phyloP scores from a whole-genome alignment of 2,888 invertebrate species.

The Eupithecia subfuscata region DNA sequence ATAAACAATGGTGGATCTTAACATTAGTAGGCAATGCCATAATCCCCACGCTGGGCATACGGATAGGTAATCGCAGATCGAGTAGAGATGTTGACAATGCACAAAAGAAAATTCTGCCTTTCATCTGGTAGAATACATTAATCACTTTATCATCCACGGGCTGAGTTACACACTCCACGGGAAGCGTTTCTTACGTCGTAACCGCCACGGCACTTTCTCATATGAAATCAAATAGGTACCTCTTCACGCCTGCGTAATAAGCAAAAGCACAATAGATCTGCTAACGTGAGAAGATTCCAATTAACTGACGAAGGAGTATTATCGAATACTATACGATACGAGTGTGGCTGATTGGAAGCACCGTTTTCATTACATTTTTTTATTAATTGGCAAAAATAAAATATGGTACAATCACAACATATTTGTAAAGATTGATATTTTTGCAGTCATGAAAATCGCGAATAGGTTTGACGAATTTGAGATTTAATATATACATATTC shows the following conservation, averaged over 20 bases:
- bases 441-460: no score
- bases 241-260: slow-evolving; percentile 25
- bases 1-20: background rate
- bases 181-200: background rate
- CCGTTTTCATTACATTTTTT: background rate
- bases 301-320: slow-evolving; percentile 6
- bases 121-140: background rate
- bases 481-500: background rate
- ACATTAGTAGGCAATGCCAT: background rate
- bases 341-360: background rate
- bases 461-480: background rate
- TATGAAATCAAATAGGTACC: background rate
- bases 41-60: no score
- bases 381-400: background rate
- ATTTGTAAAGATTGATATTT: background rate
- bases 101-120: background rate
- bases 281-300: slow-evolving; percentile 1
- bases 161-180: background rate
- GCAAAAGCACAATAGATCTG: background rate
- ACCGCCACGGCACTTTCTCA: background rate
- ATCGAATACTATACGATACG: background rate
- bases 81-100: background rate
- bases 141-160: background rate
- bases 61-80: no score
- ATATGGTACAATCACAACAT: background rate